Evolutionary conservation across 2,797 vertebrate genomes (phyloP).

Genomic region (Apogon hyalosoma): DNA sequence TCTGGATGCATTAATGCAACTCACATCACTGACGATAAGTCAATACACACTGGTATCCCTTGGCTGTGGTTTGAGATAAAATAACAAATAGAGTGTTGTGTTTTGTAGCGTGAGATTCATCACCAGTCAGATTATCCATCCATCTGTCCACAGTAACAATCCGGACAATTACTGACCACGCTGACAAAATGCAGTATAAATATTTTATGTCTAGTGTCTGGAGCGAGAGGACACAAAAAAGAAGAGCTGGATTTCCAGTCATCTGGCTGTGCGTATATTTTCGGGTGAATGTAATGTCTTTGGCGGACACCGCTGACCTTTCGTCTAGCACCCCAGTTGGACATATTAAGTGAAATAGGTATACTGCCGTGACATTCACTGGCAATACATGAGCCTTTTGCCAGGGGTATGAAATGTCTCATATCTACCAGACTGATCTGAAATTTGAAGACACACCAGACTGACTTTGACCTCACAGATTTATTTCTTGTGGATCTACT

Average conservation of each 20-base stretch:
- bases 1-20: background rate
- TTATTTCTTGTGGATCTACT: background rate
- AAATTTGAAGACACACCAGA: background rate
- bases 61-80: too few species aligned
- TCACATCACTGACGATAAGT: slow-evolving; percentile 2
- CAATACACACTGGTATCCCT: background rate
- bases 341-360: background rate
- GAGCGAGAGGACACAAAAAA: background rate
- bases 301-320: slow-evolving; percentile 1
- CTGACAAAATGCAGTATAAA: slow-evolving; percentile 1
- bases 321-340: background rate
- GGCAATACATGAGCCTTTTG: background rate
- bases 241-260: background rate
- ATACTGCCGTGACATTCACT: slow-evolving; percentile 8
- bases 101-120: background rate
- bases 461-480: background rate
- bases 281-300: background rate
- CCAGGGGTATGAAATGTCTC: background rate
- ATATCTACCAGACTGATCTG: background rate
- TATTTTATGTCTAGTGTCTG: background rate
- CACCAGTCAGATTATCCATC: background rate
- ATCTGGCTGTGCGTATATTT: background rate
- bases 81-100: too few species aligned
- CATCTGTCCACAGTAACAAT: slow-evolving; percentile 11
- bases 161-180: background rate